phyloP scores from a whole-genome alignment of 2,888 invertebrate species.

The Dryocosmus kuriphilus region DNA sequence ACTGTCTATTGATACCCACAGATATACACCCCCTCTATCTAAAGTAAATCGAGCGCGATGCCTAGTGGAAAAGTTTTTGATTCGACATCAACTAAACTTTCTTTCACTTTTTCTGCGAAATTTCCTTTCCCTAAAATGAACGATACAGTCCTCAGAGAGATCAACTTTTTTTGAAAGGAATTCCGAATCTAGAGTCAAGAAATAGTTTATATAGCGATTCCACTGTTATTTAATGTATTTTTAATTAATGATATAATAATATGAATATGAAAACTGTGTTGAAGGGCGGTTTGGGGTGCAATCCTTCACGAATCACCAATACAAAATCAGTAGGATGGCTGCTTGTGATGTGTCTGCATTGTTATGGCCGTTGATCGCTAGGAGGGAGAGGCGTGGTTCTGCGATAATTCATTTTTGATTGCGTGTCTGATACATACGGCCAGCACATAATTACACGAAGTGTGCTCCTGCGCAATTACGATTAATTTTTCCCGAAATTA shows the following conservation, averaged over 20 bases:
- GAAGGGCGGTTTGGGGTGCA: neutral
- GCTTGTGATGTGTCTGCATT: slow-evolving; percentile 75
- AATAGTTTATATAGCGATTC: no score
- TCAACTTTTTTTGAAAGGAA: no score
- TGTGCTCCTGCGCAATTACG: slow-evolving; percentile 3
- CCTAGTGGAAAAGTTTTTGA: neutral
- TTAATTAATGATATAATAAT: no score
- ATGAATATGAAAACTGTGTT: neutral
- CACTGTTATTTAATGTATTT: no score
- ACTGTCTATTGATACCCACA: no score
- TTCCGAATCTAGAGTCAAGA: no score
- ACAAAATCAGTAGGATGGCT: slow-evolving; percentile 59
- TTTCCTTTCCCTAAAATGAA: neutral
- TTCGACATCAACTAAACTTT: neutral
- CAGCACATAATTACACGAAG: slow-evolving; percentile 64
- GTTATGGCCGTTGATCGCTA: slow-evolving; percentile 67
- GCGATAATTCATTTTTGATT: slow-evolving; percentile 77
- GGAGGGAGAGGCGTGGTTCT: slow-evolving; percentile 69
- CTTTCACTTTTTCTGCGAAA: neutral
- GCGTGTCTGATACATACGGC: slow-evolving; percentile 77
- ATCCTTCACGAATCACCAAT: slow-evolving; percentile 1
- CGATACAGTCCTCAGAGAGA: no score
- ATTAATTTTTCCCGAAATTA: slow-evolving; percentile 12
- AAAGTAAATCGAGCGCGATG: neutral
- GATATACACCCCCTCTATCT: no score